These are phyloP conservation scores for Diacarnus erythraeanus DNA, from an alignment of 37 sponge, comb jelly and placozoan genomes.

Conservation along the genomic window DNA sequence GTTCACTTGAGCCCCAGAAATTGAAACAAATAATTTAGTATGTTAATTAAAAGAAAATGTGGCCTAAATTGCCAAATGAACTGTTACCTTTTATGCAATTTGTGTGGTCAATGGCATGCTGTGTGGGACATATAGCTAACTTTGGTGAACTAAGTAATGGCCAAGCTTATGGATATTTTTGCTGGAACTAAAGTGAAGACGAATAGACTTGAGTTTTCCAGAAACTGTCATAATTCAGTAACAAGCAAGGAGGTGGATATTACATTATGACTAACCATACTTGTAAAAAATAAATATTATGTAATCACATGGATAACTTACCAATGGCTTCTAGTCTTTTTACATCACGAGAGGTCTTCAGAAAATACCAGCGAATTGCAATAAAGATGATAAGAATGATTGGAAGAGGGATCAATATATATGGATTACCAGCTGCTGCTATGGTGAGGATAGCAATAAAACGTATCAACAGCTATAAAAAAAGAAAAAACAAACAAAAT, in stretches of 20 bases:
- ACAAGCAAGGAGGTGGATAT: no score
- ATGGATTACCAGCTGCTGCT: conserved; percentile 54
- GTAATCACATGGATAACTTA: conserved; percentile 6
- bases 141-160: no score
- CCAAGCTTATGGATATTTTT: no score
- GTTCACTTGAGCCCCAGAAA: no score
- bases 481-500: background rate
- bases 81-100: no score
- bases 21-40: no score
- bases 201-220: background rate
- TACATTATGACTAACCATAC: no score
- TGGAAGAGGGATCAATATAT: conserved; percentile 36
- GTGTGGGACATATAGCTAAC: no score
- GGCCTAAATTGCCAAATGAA: no score
- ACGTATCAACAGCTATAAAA: conserved; percentile 38
- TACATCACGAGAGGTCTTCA: conserved; percentile 65
- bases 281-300: no score
- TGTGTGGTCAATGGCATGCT: no score
- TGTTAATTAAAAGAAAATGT: no score
- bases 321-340: conserved; percentile 85
- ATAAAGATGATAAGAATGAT: conserved; percentile 47
- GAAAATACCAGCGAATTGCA: conserved; percentile 50
- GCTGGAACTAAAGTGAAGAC: background rate
- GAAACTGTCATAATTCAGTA: background rate
- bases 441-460: conserved; percentile 60